Evolutionary conservation across 2,113 vertebrate species (phyloP), one percentile per base, ranked within the genome.

Genomic region (Rhodinocichla rosea): DNA sequence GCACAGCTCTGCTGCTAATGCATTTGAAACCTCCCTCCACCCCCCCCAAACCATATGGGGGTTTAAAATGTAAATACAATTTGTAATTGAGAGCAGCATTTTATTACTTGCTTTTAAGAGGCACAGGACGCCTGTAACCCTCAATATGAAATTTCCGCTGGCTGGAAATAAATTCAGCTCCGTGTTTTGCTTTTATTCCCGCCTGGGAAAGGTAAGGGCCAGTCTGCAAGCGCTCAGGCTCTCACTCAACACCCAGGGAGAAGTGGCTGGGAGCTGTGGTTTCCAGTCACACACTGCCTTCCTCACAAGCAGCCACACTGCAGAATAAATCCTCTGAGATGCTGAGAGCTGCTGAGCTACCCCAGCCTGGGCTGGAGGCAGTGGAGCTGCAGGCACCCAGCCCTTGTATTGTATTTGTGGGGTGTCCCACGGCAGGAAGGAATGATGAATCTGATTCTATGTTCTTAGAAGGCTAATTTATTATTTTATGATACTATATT

Each of bases 91-190:
- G 95, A 96, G 90, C 93, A 93, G 95, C 95, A 96, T 96, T 97
- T 97, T 95, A 97, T 96, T 96, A 94, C 95, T 93, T 39, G 90
- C 93, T 92, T 97, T 97, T 97, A 96, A 97, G 96, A 97, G 96
- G 95, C 96, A 96, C 96, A 93, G 93, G 92, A 93, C 2, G 95
- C 94, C 94, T 95, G 94, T 97, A 96, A 97, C 88, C 94, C 92
- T 96, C 94, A 94, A 96, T 94, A 93, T 95, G 96, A 97, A 97
- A 96, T 96, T 97, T 97, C 95, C 88, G 56, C 95, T 96, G 96
- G 94, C 96, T 92, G 33, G 76, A 78, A 96, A 96, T 93, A 94
- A 96, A 96, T 95, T 95, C 96, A 95, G 92, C 93, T 57, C 90
- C 73, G 8, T 96, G 96, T 95, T 97, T 96, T 83, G 94, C n/a